These are phyloP conservation scores for Coelopa pilipes DNA, from an alignment of 2,888 invertebrate species.

Conservation along the genomic window DNA sequence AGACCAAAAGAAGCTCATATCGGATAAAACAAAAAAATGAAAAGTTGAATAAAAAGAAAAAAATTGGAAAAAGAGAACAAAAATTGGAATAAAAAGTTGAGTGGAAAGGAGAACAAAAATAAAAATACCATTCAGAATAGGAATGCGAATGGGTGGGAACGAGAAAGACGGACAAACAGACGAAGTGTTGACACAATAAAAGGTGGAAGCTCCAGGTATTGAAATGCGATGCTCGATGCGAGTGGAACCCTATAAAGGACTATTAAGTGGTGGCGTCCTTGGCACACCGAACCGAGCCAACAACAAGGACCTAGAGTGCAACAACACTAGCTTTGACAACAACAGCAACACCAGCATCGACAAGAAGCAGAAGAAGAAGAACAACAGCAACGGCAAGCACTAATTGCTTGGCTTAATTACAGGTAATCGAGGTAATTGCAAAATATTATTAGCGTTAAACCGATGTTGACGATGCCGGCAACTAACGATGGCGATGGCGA, in stretches of 20 bases:
- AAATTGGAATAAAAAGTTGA: too few relatives aligned
- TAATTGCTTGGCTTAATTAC: constrained; percentile 51
- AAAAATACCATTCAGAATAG: not conserved
- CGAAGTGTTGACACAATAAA: too few relatives aligned
- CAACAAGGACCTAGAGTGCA: not conserved
- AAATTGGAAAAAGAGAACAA: too few relatives aligned
- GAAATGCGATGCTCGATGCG: not conserved
- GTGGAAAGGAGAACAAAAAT: constrained; percentile 3
- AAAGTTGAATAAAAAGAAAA: too few relatives aligned
- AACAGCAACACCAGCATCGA: not conserved
- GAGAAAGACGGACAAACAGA: not conserved
- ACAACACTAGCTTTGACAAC: not conserved
- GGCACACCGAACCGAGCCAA: not conserved
- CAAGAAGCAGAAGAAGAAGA: not conserved
- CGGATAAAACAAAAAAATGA: too few relatives aligned
- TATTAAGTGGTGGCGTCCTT: not conserved
- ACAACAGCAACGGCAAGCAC: constrained; percentile 8
- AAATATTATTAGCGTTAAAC: constrained; percentile 55
- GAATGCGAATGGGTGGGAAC: not conserved
- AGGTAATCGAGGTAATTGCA: constrained; percentile 61
- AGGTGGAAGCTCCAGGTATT: too few relatives aligned
- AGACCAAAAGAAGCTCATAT: too few relatives aligned
- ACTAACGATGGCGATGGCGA: not conserved
- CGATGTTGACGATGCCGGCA: constrained; percentile 19
- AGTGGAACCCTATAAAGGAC: constrained; percentile 13